Evolutionary conservation across 2,888 invertebrate genomes (phyloP), one percentile per base, ranked within the genome.

Genomic region (Napeogenes inachia): DNA sequence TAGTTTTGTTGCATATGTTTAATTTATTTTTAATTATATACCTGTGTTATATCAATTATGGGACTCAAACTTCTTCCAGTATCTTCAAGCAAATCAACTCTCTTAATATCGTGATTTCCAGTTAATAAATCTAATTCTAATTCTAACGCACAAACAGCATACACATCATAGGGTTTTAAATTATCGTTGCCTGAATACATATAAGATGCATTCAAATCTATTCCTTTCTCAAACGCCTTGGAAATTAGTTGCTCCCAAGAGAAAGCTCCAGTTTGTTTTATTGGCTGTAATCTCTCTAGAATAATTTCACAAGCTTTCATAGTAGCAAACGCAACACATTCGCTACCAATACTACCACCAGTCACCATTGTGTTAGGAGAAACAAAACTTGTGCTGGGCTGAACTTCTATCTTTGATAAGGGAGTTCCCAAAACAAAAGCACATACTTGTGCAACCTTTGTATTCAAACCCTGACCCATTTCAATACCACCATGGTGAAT

Each of bases 381-480:
- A 2, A 91, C 87, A 35, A 93, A 80, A 70, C 87, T 93, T 55
- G 92, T 91, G 46, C 91, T 92, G 3, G 94, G 92, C 74, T 94
- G 94, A 0, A 95, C 91, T 30, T 85, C 91, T 0, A 96, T 83
- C 78, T 92, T 90, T 0, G 92, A 91, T 62, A 95, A 67, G 1
- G 94, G 92, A 68, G 96, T 92, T 0, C 93, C 94, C 13, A 97
- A 82, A 2, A 89, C 89, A 68, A 94, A 92, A 0, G 95, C 96
- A 62, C 93, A 94, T 0, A 95, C 94, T 90, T 96, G 96, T n/a
- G 94, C 93, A 0, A 91, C 93, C 90, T 96, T 96, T 0, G 96
- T 96, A 70, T 96, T 94, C 56, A 96, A 91, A 0, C 96, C 96
- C 89, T 96, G 96, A 0, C 96, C 96, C 85, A 93, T 92, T 87